Conservation (phyloP, 1,140 invertebrate species). For the Mamestra configurata region DNA sequence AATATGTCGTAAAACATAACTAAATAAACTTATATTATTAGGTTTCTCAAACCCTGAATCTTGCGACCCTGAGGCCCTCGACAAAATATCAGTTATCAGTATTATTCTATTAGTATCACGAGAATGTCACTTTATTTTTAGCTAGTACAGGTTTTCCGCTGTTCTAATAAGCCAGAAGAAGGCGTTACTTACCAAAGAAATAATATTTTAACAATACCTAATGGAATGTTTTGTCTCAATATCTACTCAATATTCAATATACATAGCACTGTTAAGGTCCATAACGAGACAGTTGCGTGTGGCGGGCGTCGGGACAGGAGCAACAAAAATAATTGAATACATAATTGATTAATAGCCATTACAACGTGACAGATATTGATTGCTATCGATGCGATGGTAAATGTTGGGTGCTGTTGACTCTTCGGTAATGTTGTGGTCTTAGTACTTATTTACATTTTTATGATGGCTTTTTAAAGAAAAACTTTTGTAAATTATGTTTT, state of each 20-base stretch:
- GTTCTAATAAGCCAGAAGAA: too few species aligned
- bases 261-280: background rate
- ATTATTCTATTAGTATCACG: too few species aligned
- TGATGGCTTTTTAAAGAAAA: background rate
- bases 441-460: background rate
- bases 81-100: too few species aligned
- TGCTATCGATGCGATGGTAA: constrained; percentile 20
- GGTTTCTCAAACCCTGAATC: too few species aligned
- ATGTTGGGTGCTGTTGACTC: constrained; percentile 16
- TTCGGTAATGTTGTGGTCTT: background rate
- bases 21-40: too few species aligned
- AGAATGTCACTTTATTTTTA: too few species aligned
- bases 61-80: too few species aligned
- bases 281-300: constrained; percentile 64
- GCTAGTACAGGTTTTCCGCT: too few species aligned
- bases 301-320: constrained; percentile 23
- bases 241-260: constrained; percentile 30
- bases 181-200: too few species aligned
- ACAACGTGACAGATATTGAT: constrained; percentile 61
- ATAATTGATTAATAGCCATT: constrained; percentile 64
- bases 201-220: background rate
- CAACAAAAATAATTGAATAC: constrained; percentile 58
- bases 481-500: too few species aligned
- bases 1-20: background rate
- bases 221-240: constrained; percentile 19